These are phyloP conservation scores for Cryptomyrus ogoouensis DNA, from an alignment of 2,113 vertebrate genomes.

Conservation along the genomic window DNA sequence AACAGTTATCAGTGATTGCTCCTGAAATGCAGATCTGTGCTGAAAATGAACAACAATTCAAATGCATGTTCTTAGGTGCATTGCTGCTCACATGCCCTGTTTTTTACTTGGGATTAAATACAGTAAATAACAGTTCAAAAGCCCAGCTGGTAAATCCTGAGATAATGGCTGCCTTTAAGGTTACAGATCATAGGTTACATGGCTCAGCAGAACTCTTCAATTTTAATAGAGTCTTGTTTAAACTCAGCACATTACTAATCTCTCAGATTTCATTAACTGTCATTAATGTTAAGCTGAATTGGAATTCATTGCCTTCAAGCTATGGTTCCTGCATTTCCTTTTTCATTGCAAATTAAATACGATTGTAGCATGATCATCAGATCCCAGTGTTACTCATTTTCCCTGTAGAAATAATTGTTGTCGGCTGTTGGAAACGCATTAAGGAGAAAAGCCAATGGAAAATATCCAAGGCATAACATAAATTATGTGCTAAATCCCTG, in stretches of 20 bases:
- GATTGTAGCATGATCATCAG: not conserved
- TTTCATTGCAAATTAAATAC: not conserved
- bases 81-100: not conserved
- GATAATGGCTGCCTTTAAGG: not conserved
- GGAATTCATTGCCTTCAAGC: not conserved
- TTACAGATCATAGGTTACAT: not conserved
- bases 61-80: not conserved
- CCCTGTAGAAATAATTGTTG: not conserved
- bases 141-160: not conserved
- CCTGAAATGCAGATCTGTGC: not conserved
- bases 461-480: not conserved
- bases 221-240: not conserved
- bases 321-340: not conserved
- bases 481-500: not conserved
- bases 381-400: not conserved
- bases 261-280: not conserved
- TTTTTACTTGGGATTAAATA: not conserved
- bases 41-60: not conserved
- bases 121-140: not conserved
- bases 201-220: not conserved
- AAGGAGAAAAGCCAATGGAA: not conserved
- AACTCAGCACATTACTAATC: not conserved
- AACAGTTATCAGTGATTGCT: not conserved
- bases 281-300: not conserved
- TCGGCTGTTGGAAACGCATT: not conserved